These are phyloP conservation scores for Endomychus coccineus DNA, from an alignment of 2,888 invertebrate species.

Conservation along the genomic window DNA sequence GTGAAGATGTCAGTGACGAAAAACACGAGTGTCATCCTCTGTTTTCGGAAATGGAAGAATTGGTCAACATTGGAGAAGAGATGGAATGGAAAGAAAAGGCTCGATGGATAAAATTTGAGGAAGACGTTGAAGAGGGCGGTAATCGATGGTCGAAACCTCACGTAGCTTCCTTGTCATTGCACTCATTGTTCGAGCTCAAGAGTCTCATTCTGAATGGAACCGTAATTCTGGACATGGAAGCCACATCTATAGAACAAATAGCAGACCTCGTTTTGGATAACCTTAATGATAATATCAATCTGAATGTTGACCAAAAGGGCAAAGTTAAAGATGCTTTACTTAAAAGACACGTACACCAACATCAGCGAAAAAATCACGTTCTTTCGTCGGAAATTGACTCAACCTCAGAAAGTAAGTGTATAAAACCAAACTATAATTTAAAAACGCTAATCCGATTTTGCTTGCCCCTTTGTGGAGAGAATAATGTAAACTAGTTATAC, in stretches of 20 bases:
- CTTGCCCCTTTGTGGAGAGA: too few species aligned
- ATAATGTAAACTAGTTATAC: too few species aligned
- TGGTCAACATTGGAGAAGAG: slow-evolving; percentile 69
- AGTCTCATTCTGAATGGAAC: slow-evolving; percentile 86
- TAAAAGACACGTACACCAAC: slow-evolving; percentile 88
- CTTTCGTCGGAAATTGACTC: too few species aligned
- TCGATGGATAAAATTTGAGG: slow-evolving; percentile 93
- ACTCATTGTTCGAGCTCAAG: slow-evolving; percentile 91
- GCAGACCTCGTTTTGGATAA: slow-evolving; percentile 83
- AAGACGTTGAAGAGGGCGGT: slow-evolving; percentile 92
- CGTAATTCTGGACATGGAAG: slow-evolving; percentile 93
- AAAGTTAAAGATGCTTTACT: slow-evolving; percentile 79
- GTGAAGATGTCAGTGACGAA: slow-evolving; percentile 83
- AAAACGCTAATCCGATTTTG: too few species aligned
- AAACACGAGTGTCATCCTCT: slow-evolving; percentile 82
- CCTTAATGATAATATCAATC: slow-evolving; percentile 70
- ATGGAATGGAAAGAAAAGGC: slow-evolving; percentile 99
- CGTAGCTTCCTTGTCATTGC: slow-evolving; percentile 93
- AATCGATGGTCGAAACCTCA: slow-evolving; percentile 87
- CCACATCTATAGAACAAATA: slow-evolving; percentile 75
- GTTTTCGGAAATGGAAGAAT: slow-evolving; percentile 97
- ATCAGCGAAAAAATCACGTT: slow-evolving; percentile 63
- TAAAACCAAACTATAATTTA: too few species aligned
- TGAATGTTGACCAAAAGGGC: slow-evolving; percentile 68
- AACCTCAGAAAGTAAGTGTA: too few species aligned